Base-by-base conservation (phyloP, 2,797 vertebrate genomes). In the Cynopterus sphinx region DNA sequence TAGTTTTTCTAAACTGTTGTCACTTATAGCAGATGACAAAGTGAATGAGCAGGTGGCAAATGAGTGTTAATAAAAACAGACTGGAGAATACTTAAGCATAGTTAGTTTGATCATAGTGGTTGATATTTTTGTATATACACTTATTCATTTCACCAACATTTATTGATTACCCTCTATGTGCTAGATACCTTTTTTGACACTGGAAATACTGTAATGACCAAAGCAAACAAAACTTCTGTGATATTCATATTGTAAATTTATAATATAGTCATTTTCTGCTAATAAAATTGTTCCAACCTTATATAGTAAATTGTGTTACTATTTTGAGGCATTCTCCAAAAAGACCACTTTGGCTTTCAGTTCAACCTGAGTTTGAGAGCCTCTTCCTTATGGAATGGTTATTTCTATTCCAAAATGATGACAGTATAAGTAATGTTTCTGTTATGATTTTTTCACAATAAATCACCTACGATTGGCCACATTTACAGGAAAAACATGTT, bases 1-100 rank as follows among this genome's bases (percentile, higher is more conserved):
- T 1, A 68, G 22, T 90, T 95, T 88, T 95, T 57, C n/a, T 95
- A 67, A 95, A 81, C 33, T 96, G 16, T 92, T 97, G 90, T 22
- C 9, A 57, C n/a, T 94, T 93, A 11, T 65, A 67, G 24, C 61
- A 94, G 55, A 68, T 83, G 59, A 86, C 11, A 46, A 86, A 87
- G 77, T 83, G n/a, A 90, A 68, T 75, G 36, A 85, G 84, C 43
- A 90, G 28, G 9, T 95, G 51, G 28, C 67, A 95, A 53, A 53
- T 49, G 22, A 15, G 3, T 96, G 68, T 93, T 95, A 86, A 92
- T 77, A 90, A 86, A 92, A 95, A 91, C 46, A 95, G 68, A 89
- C 46, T 68, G 43, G 61, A 31, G 86, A 86, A 49, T 93, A 71
- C 46, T 75, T 85, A 90, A 39, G 7, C 6, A 39, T 93, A 78